Evolutionary conservation across 2,797 vertebrate species (phyloP).

Genomic region (Cuculus canorus): DNA sequence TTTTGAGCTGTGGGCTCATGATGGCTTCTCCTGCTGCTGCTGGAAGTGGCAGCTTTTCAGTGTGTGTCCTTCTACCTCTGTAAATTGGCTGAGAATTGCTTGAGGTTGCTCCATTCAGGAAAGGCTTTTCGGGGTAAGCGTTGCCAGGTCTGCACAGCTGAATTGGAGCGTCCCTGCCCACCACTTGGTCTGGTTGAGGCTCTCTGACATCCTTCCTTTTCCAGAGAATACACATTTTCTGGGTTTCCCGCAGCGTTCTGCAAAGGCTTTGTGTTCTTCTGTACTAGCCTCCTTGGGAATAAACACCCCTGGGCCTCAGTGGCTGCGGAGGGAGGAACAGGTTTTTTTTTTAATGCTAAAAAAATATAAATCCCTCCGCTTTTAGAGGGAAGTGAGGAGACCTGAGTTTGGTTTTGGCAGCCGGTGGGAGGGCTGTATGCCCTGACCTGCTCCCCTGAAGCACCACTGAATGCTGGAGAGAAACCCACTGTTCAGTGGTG

Average conservation of each 20-base stretch:
- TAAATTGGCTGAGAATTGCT: neutral
- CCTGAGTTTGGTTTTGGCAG: neutral
- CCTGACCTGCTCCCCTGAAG: neutral
- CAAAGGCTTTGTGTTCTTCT: neutral
- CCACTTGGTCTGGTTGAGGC: neutral
- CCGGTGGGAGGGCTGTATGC: neutral
- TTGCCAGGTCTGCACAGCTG: neutral
- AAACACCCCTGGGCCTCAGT: neutral
- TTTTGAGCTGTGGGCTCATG: neutral
- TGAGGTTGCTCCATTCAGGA: neutral
- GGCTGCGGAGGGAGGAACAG: neutral
- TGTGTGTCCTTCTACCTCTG: neutral
- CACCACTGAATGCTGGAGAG: neutral
- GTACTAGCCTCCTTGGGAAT: neutral
- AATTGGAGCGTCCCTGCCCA: neutral
- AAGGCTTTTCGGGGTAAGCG: neutral
- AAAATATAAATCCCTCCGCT: neutral
- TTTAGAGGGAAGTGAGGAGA: neutral
- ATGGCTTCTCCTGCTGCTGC: neutral
- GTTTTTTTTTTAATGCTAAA: neutral
- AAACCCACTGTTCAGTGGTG: rapidly evolving
- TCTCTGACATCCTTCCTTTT: neutral
- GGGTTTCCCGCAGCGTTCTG: neutral
- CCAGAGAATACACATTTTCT: neutral
- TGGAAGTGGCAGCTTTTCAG: neutral